Evolutionary conservation across 2,888 invertebrate genomes (phyloP), one percentile per base, ranked within the genome.

Genomic region (Plagodis pulveraria): DNA sequence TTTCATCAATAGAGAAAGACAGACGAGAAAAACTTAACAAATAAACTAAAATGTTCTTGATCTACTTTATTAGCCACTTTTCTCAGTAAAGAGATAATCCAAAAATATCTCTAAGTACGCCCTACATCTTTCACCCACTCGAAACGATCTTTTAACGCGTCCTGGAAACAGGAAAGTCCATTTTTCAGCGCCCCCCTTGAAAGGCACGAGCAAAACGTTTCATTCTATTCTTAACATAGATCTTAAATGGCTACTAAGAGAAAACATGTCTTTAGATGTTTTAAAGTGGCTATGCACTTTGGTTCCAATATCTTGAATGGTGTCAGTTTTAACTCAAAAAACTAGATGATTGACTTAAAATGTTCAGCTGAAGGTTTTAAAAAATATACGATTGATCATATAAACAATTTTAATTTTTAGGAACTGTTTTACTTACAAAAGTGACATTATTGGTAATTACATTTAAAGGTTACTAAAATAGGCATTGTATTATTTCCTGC

Each of bases 141-240:
- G 48, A 35, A 56, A 38, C 47, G 47, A 57, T 65, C 60, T 58
- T 46, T 66, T 61, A 44, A n/a, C 65, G 57, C 56, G 63, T 35
- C 52, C 64, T 59, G 52, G 63, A 66, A 66, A 66, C 56, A 48
- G 58, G 50, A 50, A 60, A 54, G 52, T 59, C 51, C 61, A 65
- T 66, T 65, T 64, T 62, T 66, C 68, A 66, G 56, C 60, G 46
- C 57, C 35, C 51, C 43, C 10, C 45, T 44, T 63, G 63, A 63
- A 67, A 67, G 58, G 56, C 56, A 49, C 54, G 56, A 38, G 43
- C 34, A 44, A 60, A 67, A 50, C 61, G 55, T 51, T 63, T 60
- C 41, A 57, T 55, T 57, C 56, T 61, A 59, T 65, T 56, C 60
- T 52, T 56, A 52, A 61, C 56, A 52, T 61, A 49, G 52, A 56